Evolutionary conservation across 2,797 vertebrate genomes (phyloP).

Genomic region (Hyperoplus lanceolatus): DNA sequence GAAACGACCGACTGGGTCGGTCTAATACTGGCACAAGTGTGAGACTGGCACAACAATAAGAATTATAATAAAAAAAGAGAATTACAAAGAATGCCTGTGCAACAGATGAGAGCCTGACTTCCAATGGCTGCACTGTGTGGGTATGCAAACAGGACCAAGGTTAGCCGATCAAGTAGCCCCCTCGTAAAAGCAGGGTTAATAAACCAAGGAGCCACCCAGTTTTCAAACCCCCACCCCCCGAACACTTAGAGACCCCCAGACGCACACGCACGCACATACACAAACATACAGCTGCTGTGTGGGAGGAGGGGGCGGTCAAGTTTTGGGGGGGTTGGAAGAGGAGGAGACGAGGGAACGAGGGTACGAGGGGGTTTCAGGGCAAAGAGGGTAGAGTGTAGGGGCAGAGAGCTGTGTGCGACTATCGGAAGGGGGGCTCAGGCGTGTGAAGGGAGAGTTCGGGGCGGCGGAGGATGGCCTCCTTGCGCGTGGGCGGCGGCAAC

Average conservation of each 20-base stretch:
- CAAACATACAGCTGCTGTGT: constrained; percentile 76
- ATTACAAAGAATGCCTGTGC: constrained; percentile 68
- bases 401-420: constrained; percentile 79
- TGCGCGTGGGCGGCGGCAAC: constrained; percentile 88
- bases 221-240: constrained; percentile 48
- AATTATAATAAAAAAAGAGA: constrained; percentile 54
- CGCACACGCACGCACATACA: constrained; percentile 36
- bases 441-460: constrained; percentile 91
- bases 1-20: constrained; percentile 58
- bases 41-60: constrained; percentile 73
- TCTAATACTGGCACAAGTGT: constrained; percentile 82
- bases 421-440: constrained; percentile 90
- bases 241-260: constrained; percentile 27
- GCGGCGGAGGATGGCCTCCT: constrained; percentile 90
- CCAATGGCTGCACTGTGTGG: constrained; percentile 67
- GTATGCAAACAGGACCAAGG: constrained; percentile 80
- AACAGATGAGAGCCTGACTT: constrained; percentile 61
- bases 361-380: constrained; percentile 42
- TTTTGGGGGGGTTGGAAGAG: constrained; percentile 57
- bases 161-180: constrained; percentile 64
- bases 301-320: constrained; percentile 64
- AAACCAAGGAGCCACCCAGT: constrained; percentile 63
- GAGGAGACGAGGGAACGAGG: constrained; percentile 56
- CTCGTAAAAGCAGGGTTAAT: constrained; percentile 70
- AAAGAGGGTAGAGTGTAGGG: constrained; percentile 44